These are phyloP conservation scores for Paradisaea rubra DNA, from an alignment of 2,113 vertebrate species.

Conservation along the genomic window DNA sequence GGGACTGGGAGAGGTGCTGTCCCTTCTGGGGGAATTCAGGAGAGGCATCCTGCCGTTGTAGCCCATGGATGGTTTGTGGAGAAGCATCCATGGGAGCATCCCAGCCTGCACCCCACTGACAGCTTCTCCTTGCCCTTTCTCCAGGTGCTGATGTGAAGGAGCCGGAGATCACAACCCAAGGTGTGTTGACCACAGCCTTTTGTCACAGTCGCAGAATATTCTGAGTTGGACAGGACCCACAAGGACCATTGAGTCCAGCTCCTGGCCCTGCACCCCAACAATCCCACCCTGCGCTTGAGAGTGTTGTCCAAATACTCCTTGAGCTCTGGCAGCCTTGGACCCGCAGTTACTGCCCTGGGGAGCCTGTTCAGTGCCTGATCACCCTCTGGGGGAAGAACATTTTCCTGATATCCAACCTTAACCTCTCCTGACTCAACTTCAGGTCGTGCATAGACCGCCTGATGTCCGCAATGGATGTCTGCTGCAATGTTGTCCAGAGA, in stretches of 20 bases:
- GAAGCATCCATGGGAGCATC: not conserved
- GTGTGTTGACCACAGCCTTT: conserved; percentile 32
- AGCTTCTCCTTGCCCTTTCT: not conserved
- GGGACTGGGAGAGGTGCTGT: not conserved
- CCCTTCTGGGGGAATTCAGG: rapidly evolving
- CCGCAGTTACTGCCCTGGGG: not conserved
- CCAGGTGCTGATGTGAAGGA: conserved; percentile 77
- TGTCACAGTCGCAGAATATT: not conserved
- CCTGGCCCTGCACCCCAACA: not conserved
- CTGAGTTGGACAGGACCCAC: not conserved
- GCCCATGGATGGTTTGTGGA: rapidly evolving
- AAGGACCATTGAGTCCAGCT: not conserved
- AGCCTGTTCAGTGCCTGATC: not conserved
- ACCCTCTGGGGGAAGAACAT: not conserved
- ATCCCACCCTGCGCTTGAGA: not conserved
- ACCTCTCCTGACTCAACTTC: not conserved
- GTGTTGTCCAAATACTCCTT: not conserved
- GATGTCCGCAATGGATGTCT: rapidly evolving
- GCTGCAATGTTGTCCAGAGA: rapidly evolving
- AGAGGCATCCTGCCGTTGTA: not conserved
- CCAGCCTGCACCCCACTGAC: not conserved
- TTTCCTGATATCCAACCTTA: not conserved
- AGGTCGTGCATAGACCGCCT: not conserved
- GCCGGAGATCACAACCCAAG: conserved; percentile 78
- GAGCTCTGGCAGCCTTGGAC: not conserved